Conservation (phyloP, 2,888 invertebrate genomes). For the Tryphoninae sp. region DNA sequence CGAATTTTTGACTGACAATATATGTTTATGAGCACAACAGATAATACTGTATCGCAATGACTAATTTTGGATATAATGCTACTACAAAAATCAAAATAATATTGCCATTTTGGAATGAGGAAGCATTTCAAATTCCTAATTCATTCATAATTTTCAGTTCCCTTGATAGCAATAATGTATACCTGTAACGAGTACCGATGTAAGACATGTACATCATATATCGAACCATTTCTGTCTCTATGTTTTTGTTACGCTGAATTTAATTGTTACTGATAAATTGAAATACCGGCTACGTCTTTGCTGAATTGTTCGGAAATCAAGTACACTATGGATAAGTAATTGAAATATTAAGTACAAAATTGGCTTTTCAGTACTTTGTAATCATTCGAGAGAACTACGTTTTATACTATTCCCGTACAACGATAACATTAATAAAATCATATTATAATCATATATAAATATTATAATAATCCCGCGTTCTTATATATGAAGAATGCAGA, state of each 20-base stretch:
- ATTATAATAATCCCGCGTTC: too few species aligned
- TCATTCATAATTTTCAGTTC: neutral
- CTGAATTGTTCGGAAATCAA: neutral
- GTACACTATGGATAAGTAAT: neutral
- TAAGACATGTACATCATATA: slow-evolving; percentile 90
- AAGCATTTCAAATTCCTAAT: neutral
- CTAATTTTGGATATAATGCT: neutral
- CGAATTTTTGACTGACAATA: slow-evolving; percentile 34
- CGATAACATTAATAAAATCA: too few species aligned
- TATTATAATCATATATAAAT: too few species aligned
- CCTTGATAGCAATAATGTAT: slow-evolving; percentile 54
- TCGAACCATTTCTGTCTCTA: slow-evolving; percentile 82
- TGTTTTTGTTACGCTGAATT: neutral
- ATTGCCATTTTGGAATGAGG: too few species aligned
- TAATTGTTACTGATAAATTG: neutral
- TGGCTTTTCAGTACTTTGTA: neutral
- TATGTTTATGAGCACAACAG: slow-evolving; percentile 34
- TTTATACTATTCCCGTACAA: neutral
- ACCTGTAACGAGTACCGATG: slow-evolving; percentile 91
- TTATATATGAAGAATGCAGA: too few species aligned
- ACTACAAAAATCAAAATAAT: too few species aligned
- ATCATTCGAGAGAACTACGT: neutral
- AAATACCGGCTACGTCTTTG: neutral
- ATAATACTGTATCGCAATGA: slow-evolving; percentile 22
- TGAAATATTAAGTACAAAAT: neutral